Conservation (phyloP, 1,140 invertebrate species). For the Pseudobourletiella spinata region DNA sequence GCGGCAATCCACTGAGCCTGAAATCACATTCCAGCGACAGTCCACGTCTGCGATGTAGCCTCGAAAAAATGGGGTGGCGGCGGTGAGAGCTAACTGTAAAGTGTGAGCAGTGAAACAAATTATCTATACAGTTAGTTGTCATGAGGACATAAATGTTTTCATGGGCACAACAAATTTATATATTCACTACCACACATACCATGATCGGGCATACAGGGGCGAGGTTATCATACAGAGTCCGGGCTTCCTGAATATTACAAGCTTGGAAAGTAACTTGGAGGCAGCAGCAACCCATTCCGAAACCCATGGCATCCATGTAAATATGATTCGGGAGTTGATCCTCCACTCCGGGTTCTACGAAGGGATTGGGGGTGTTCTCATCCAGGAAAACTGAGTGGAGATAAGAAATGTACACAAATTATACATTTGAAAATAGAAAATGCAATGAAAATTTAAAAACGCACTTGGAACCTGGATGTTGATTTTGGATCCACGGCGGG, state of each 20-base stretch:
- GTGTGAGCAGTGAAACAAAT: too few species aligned
- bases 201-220: slow-evolving; percentile 95
- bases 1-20: slow-evolving; percentile 89
- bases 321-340: slow-evolving; percentile 63
- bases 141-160: slow-evolving; percentile 19
- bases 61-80: slow-evolving; percentile 87
- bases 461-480: slow-evolving; percentile 90
- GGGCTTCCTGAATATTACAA: slow-evolving; percentile 91
- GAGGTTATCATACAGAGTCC: slow-evolving; percentile 93
- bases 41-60: slow-evolving; percentile 91
- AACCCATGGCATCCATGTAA: slow-evolving; percentile 98
- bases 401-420: slow-evolving; percentile 23
- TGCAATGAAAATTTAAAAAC: not conserved
- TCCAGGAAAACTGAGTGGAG: slow-evolving; percentile 88
- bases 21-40: slow-evolving; percentile 93
- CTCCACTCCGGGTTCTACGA: slow-evolving; percentile 54
- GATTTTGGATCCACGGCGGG: slow-evolving; percentile 86
- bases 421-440: slow-evolving; percentile 1
- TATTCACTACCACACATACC: slow-evolving; percentile 51
- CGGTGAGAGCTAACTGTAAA: slow-evolving; percentile 80
- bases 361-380: slow-evolving; percentile 62
- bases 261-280: slow-evolving; percentile 94
- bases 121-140: too few species aligned
- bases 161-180: too few species aligned
- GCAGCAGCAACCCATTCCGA: slow-evolving; percentile 98